Base-by-base conservation (phyloP, 1,140 invertebrate species). In the Littorina saxatilis region DNA sequence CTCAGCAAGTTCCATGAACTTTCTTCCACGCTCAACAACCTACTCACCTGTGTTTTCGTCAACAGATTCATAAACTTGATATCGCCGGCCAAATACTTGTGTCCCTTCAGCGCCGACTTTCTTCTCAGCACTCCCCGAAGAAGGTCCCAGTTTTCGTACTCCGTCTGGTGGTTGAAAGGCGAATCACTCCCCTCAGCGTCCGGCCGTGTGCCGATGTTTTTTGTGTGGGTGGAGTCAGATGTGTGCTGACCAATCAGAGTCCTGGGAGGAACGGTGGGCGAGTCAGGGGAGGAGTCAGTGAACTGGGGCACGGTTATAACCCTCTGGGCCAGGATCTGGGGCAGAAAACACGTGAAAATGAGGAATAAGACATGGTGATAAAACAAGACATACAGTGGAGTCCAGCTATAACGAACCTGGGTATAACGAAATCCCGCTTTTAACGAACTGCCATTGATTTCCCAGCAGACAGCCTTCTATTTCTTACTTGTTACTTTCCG, bases 61-160 rank as follows among this genome's bases (percentile, higher is more conserved):
- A 82, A 52, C 11, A 40, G 73, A n/a, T 27, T 77, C 61, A 82
- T 63, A 23, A 82, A 82, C 13, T 63, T 37, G 27, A 82, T 68
- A 55, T 82, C 80, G 1, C 23, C 74, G 13, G 58, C 29, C 11
- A 74, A 77, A 52, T 76, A 82, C 13, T 15, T 35, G n/a, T 78
- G 76, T 5, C 35, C 55, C 39, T 78, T 23, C 13, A 78, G 76
- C 23, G 32, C 35, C 2, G 76, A n/a, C 9, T 27, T 61, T 13
- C n/a, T 63, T 13, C 55, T n/a, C 17, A 43, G 52, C 17, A 78
- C 55, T 5, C 55, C 58, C 17, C 55, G 76, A 0, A 78, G 55
- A 13, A 58, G 55, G 39, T 61, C 76, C 76, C 76, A 78, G 58
- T 78, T 78, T 39, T 78, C 76, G 55, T 78, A 78, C 76, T 78